These are phyloP conservation scores for Siphamia tubifer DNA, from an alignment of 2,113 vertebrate genomes.

Conservation along the genomic window DNA sequence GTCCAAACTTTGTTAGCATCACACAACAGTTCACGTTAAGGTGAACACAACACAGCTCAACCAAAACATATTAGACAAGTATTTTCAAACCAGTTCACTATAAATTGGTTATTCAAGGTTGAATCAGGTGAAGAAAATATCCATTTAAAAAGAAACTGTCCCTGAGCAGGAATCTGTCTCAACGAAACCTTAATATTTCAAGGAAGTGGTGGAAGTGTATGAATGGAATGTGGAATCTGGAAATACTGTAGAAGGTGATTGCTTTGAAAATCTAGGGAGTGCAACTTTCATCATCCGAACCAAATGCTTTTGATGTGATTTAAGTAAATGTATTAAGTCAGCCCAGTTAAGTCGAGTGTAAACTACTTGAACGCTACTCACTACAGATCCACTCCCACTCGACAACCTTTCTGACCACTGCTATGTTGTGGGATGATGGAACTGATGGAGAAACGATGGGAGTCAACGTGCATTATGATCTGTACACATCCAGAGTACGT, in stretches of 20 bases:
- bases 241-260: neutral
- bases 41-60: neutral
- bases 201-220: neutral
- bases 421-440: no score
- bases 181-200: neutral
- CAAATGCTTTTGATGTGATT: neutral
- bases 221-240: neutral
- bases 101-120: neutral
- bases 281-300: neutral
- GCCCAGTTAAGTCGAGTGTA: neutral
- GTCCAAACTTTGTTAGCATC: neutral
- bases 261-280: neutral
- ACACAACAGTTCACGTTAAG: neutral
- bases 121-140: neutral
- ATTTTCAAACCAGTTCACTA: neutral
- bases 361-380: neutral
- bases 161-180: neutral
- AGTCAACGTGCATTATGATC: no score
- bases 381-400: neutral
- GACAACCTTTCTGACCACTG: no score
- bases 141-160: neutral
- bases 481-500: no score
- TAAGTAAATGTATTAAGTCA: neutral
- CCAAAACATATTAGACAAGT: neutral
- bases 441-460: no score